Conservation (phyloP, 2,113 vertebrate genomes). For the Pterocles orientalis region DNA sequence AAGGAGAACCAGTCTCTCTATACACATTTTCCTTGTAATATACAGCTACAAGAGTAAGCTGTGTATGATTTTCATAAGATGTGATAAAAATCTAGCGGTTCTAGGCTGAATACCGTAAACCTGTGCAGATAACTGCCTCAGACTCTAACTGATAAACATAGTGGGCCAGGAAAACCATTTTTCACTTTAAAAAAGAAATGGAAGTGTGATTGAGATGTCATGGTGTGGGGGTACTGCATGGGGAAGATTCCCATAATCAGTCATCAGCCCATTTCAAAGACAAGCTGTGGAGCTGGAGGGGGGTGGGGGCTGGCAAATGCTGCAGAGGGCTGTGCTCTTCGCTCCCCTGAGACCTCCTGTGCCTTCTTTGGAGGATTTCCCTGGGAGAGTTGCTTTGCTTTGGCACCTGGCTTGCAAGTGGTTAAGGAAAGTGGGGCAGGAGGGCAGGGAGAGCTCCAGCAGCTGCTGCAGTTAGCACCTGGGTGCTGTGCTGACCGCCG, state of each 20-base stretch:
- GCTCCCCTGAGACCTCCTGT: neutral
- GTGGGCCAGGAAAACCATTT: constrained; percentile 25
- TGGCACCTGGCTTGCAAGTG: neutral
- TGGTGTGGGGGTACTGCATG: neutral
- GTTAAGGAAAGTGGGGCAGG: rapidly evolving
- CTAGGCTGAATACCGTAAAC: constrained; percentile 43
- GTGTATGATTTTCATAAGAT: constrained; percentile 46
- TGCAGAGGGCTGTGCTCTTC: neutral
- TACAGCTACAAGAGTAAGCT: constrained; percentile 48
- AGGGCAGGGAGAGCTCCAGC: neutral
- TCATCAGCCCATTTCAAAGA: constrained; percentile 37
- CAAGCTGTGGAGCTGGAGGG: neutral
- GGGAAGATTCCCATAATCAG: constrained; percentile 46
- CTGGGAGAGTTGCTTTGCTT: neutral
- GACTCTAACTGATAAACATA: constrained; percentile 38
- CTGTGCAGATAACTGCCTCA: constrained; percentile 43
- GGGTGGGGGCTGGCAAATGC: neutral
- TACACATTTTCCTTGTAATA: constrained; percentile 9
- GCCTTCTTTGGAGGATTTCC: neutral
- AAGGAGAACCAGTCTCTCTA: constrained; percentile 38
- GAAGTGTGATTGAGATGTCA: constrained; percentile 56
- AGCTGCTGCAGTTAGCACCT: neutral
- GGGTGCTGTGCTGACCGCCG: rapidly evolving
- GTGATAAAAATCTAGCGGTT: constrained; percentile 61
- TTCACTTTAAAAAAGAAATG: constrained; percentile 23